These are phyloP conservation scores for Athrips mouffetella DNA, from an alignment of 2,888 invertebrate genomes.

Conservation along the genomic window DNA sequence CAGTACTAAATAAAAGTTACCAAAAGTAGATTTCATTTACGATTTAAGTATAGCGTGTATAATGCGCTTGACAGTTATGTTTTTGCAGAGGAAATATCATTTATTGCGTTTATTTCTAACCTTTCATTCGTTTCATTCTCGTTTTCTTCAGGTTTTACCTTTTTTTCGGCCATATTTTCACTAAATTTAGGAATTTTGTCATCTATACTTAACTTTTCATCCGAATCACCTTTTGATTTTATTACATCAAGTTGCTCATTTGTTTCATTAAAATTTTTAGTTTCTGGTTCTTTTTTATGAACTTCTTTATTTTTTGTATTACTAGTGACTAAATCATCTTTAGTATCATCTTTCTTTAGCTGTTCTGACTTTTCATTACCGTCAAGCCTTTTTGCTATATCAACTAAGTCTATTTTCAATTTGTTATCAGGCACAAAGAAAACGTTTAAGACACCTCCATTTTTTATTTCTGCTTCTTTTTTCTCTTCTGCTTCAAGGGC, in stretches of 20 bases:
- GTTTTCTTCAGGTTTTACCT: background rate
- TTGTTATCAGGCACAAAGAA: conserved; percentile 16
- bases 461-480: conserved; percentile 31
- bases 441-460: conserved; percentile 28
- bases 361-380: background rate
- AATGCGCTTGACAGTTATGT: conserved; percentile 3
- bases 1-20: no score
- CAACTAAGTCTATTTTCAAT: conserved; percentile 4
- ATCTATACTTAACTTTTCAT: background rate
- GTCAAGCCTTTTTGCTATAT: background rate
- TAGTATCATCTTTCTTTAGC: background rate
- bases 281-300: background rate
- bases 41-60: background rate
- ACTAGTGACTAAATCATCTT: background rate
- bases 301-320: background rate
- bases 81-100: background rate
- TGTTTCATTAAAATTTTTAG: background rate
- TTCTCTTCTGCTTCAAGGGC: conserved; percentile 57
- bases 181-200: background rate
- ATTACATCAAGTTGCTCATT: no score
- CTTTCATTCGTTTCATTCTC: background rate
- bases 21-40: no score
- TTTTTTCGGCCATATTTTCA: background rate
- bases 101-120: background rate
- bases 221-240: no score